Conservation (phyloP, 2,888 invertebrate species). For the Heterodera filipjevi region DNA sequence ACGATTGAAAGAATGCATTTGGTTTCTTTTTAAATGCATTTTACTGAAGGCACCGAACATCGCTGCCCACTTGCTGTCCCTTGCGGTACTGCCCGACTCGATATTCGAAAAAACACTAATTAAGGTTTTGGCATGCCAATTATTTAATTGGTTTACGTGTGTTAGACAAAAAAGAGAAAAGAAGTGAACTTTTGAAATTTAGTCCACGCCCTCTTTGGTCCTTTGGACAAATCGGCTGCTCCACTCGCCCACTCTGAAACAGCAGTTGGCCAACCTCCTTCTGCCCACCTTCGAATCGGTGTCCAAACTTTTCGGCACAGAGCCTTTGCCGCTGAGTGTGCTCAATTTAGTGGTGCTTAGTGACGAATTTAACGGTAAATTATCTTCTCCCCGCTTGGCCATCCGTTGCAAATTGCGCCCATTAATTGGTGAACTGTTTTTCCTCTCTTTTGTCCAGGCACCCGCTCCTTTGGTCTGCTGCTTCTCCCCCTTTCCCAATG, state of each 20-base stretch:
- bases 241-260: constrained; percentile 32
- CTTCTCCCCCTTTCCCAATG: constrained; percentile 36
- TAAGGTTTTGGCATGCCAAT: neutral
- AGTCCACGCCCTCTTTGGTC: constrained; percentile 39
- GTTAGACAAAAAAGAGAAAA: no score
- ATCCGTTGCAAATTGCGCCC: neutral
- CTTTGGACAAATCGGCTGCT: constrained; percentile 39
- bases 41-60: constrained; percentile 21
- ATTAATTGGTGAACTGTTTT: neutral
- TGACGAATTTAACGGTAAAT: constrained; percentile 44
- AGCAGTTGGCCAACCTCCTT: constrained; percentile 39
- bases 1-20: neutral
- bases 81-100: constrained; percentile 41
- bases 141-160: neutral
- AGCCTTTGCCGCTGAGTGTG: constrained; percentile 42
- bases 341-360: constrained; percentile 41
- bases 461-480: constrained; percentile 46
- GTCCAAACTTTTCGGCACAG: constrained; percentile 30
- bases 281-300: constrained; percentile 37
- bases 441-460: constrained; percentile 27
- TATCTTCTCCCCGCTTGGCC: neutral
- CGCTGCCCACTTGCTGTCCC: constrained; percentile 39
- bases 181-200: constrained; percentile 26
- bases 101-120: constrained; percentile 40
- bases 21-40: neutral